Evolutionary conservation across 2,797 vertebrate species (phyloP), one percentile per base, ranked within the genome.

Genomic region (Alfaro cultratus): DNA sequence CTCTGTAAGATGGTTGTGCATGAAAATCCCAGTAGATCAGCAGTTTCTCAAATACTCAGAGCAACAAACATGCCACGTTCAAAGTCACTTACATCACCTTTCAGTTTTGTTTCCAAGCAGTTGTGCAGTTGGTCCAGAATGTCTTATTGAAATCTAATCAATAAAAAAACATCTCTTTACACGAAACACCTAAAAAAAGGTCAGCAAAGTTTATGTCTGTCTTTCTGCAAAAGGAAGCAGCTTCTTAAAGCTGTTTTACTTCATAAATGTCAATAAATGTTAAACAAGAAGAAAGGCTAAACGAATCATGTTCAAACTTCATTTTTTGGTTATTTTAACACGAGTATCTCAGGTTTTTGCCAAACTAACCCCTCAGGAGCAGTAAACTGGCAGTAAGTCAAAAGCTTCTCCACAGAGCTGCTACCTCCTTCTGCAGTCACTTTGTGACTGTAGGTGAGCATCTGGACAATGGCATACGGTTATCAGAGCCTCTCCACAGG

Each of bases 401-500:
- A 80, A 80, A 76, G 76, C 79, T 80, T 45, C 15, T 76, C 70
- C 41, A 15, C 36, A 46, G 36, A 70, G 73, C 64, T 53, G 75
- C 81, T 79, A 0, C 83, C 81, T 82, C 86, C 84, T 77, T 83
- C 81, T 74, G 77, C 77, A 77, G 85, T 70, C 83, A 41, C 81
- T 84, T 4, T 26, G 72, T 75, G 86, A 92, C 93, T 94, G 93
- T 86, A 91, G 92, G 91, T 91, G 93, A 94, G 93, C 93, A 92
- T 94, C 92, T 93, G 93, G 92, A 91, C 89, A 92, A 91, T 89
- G 80, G 88, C 93, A 87, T 92, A 92, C 84, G 85, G 89, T 85
- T 80, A 87, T 84, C 81, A 53, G 90, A 85, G 77, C 64, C 88
- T 88, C 94, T 91, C 92, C 91, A 88, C 91, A 88, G 92, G 90